Evolutionary conservation across 2,797 vertebrate genomes (phyloP).

Genomic region (Limosa lapponica): DNA sequence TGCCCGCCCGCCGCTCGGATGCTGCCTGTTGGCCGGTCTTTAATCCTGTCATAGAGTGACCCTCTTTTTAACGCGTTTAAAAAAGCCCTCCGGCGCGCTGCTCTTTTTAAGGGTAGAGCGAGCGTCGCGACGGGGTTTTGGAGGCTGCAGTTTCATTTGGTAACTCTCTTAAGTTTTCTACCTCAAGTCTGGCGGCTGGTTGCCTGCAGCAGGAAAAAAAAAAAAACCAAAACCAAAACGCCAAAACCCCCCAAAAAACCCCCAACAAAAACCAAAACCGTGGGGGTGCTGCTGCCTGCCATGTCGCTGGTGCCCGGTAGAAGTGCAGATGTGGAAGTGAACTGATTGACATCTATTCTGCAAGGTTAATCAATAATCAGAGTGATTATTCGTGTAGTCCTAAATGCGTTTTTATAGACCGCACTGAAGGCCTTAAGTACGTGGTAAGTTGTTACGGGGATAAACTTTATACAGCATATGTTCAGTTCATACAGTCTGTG

Average conservation of each 20-base stretch:
- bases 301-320: not conserved
- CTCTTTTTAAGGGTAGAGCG: not conserved
- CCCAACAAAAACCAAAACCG: not conserved
- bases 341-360: not conserved
- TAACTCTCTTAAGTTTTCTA: not conserved
- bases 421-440: not conserved
- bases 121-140: not conserved
- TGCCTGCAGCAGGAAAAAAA: no score
- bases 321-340: not conserved
- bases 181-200: rapidly evolving
- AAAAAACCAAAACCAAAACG: no score
- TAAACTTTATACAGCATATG: not conserved
- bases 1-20: not conserved
- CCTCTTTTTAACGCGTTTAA: rapidly evolving
- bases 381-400: not conserved
- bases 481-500: not conserved
- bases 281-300: not conserved
- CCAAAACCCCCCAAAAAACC: no score
- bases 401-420: not conserved
- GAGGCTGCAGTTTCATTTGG: rapidly evolving
- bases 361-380: not conserved
- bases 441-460: not conserved
- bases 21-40: not conserved
- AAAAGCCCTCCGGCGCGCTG: rapidly evolving
- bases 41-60: rapidly evolving